Evolutionary conservation across 2,797 vertebrate species (phyloP).

Genomic region (Amniataba percoides): DNA sequence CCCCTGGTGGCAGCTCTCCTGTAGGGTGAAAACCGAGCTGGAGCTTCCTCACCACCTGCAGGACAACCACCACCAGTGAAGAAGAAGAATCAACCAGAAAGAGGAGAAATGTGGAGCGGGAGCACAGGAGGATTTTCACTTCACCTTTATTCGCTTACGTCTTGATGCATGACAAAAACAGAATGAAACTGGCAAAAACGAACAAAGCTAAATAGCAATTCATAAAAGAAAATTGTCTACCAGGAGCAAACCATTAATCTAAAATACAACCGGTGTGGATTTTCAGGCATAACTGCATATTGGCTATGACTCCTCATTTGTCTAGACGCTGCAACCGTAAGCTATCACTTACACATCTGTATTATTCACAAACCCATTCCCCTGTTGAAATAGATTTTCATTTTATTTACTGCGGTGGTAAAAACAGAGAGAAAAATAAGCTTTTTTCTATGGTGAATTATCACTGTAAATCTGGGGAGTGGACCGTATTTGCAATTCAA

Average conservation of each 20-base stretch:
- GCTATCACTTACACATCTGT: slow-evolving; percentile 27
- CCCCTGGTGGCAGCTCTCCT: slow-evolving; percentile 30
- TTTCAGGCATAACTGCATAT: slow-evolving; percentile 21
- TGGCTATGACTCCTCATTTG: slow-evolving; percentile 6
- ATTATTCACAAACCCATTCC: slow-evolving; percentile 31
- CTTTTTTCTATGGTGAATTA: slow-evolving; percentile 6
- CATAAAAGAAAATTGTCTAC: slow-evolving; percentile 8
- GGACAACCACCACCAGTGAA: slow-evolving; percentile 19
- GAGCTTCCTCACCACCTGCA: slow-evolving; percentile 5
- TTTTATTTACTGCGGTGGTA: slow-evolving; percentile 28
- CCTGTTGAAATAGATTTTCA: slow-evolving; percentile 28
- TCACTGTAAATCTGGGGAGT: slow-evolving; percentile 27
- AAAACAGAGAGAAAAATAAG: slow-evolving; percentile 22
- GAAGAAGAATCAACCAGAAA: background rate
- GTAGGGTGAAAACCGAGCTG: slow-evolving; percentile 19
- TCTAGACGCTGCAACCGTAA: slow-evolving; percentile 5
- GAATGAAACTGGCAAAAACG: slow-evolving; percentile 17
- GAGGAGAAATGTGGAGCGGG: background rate
- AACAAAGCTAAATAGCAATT: slow-evolving; percentile 8
- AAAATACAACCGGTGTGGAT: slow-evolving; percentile 12
- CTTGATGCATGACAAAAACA: slow-evolving; percentile 8
- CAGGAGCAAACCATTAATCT: background rate
- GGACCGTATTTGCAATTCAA: slow-evolving; percentile 52
- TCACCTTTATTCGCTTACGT: background rate
- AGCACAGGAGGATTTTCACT: background rate